phyloP scores from a whole-genome alignment of 1,140 invertebrate species.

The Metopolophium dirhodum region DNA sequence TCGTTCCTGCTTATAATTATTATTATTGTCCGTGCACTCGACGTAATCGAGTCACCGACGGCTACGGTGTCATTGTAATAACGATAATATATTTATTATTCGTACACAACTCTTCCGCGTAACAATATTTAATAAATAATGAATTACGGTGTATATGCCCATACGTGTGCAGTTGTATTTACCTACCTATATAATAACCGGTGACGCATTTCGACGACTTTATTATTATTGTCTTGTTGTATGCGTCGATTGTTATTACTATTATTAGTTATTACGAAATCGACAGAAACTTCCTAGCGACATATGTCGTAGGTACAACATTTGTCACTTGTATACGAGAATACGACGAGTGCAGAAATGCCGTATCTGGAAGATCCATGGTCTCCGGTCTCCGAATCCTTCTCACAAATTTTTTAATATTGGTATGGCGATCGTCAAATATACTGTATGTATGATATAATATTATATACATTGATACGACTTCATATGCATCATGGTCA shows the following conservation, averaged over 20 bases:
- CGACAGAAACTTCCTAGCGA: not conserved
- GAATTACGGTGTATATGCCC: not conserved
- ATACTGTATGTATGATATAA: no score
- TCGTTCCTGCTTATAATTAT: not conserved
- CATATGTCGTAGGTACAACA: not conserved
- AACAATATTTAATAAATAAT: conserved; percentile 42
- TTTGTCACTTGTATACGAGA: not conserved
- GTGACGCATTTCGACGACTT: not conserved
- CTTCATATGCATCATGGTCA: no score
- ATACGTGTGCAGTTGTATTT: not conserved
- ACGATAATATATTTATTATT: not conserved
- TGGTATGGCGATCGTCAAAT: not conserved
- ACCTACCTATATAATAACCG: not conserved
- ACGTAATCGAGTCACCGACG: no score
- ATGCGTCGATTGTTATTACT: not conserved
- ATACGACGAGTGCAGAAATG: not conserved
- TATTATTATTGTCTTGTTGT: not conserved
- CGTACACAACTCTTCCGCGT: conserved; percentile 3
- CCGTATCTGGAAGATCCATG: not conserved
- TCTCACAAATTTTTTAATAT: not conserved
- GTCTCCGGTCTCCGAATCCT: not conserved
- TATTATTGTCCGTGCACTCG: not conserved
- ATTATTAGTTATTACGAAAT: conserved; percentile 14
- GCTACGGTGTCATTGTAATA: not conserved
- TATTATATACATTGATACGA: no score